Percentiles rank a stretch among this genome's conserved stretches.
phyloP scores from a whole-genome alignment of 1,140 invertebrate species.

The Hypsibius dujardini region DNA sequence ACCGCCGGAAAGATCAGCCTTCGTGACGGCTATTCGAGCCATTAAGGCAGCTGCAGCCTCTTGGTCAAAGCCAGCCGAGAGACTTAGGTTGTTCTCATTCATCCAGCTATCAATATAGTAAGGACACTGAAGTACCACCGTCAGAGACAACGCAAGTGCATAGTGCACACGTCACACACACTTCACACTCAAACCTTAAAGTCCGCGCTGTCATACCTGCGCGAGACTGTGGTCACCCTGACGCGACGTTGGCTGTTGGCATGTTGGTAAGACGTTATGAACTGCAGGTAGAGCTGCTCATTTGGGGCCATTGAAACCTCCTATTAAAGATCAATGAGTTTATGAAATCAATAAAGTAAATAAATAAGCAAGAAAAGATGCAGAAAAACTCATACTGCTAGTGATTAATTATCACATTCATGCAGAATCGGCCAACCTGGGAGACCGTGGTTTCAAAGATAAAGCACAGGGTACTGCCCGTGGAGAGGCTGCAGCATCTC shows the following conservation, averaged over 20 bases:
- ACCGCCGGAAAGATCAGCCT: constrained; percentile 66
- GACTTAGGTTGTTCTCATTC: constrained; percentile 34
- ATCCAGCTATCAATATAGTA: no score
- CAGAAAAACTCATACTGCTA: no score
- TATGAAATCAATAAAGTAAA: no score
- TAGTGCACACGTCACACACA: no score
- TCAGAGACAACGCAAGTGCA: no score
- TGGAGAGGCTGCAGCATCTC: constrained; percentile 89
- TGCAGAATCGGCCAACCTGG: constrained; percentile 37
- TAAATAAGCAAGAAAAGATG: no score
- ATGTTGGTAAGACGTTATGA: constrained; percentile 96
- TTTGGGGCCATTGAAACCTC: constrained; percentile 83
- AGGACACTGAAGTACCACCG: no score
- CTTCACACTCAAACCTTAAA: no score
- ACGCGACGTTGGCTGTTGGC: constrained; percentile 84
- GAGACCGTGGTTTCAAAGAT: constrained; percentile 96
- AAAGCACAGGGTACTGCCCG: constrained; percentile 73
- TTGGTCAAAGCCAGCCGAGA: constrained; percentile 80
- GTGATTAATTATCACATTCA: neutral
- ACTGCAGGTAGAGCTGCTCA: constrained; percentile 84
- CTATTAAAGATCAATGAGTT: constrained; percentile 53
- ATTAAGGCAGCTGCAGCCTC: constrained; percentile 91
- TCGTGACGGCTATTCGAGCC: constrained; percentile 86
- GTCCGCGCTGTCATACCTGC: no score
- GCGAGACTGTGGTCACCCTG: constrained; percentile 82